Evolutionary conservation across 2,888 invertebrate genomes (phyloP), one percentile per base, ranked within the genome.

Genomic region (Drosophila lutescens): DNA sequence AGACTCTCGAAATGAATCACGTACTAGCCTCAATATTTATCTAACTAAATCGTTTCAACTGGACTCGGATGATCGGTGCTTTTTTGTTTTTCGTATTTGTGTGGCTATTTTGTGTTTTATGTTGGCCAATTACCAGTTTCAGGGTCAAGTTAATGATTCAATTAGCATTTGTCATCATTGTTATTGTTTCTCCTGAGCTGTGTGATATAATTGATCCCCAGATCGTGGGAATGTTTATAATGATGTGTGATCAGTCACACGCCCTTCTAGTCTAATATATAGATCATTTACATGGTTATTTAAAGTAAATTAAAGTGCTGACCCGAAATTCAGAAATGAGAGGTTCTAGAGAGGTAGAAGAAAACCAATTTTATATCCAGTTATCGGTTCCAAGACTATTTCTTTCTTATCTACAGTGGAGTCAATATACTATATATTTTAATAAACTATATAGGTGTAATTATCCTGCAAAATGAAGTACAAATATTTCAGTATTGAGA

Each of bases 101-200:
- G 23, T n/a, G 40, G 49, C 43, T 26, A 55, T 68, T 70, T 57
- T 70, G 60, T 58, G 74, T 77, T 80, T 81, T 74, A 81, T 81
- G 83, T 82, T 84, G 79, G 79, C 70, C 84, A 84, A 82, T 82
- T 82, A 82, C 75, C 68, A n/a, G 60, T 57, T 47, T 55, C 83
- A 83, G 83, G 83, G 83, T 83, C 85, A 83, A 66, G 79, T 82
- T 80, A 83, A 83, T 83, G 85, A 83, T 83, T 83, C 85, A 83
- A 83, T 83, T 83, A 83, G 80, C 83, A 83, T 83, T 83, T 83
- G 85, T 85, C 83, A 83, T 82, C 85, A 57, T 68, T 73, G 67
- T 49, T 67, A 56, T 61, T 57, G 51, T 54, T 60, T 20, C 20
- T 13, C 20, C 49, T 36, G 43, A 9, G 32, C n/a, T 34, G 40